These are phyloP conservation scores for Rhingia campestris DNA, from an alignment of 2,888 invertebrate species.

Conservation along the genomic window DNA sequence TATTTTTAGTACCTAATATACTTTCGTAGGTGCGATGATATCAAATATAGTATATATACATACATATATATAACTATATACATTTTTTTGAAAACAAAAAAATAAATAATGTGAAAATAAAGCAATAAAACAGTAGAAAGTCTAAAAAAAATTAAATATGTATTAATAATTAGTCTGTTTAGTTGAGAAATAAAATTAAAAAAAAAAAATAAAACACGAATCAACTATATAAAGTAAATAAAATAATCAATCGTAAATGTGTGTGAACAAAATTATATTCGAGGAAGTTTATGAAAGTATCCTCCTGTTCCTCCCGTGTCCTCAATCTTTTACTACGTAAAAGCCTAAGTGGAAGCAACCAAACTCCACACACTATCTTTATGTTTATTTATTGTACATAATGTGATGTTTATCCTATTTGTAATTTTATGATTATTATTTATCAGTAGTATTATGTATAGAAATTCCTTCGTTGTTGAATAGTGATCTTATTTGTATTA, in stretches of 20 bases:
- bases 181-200: constrained; percentile 53
- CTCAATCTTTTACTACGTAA: constrained; percentile 68
- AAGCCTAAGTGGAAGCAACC: constrained; percentile 53
- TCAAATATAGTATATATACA: constrained; percentile 66
- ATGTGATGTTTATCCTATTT: constrained; percentile 59
- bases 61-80: constrained; percentile 29
- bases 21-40: constrained; percentile 69
- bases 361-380: constrained; percentile 60
- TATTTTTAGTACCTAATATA: constrained; percentile 73
- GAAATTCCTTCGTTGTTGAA: constrained; percentile 70
- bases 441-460: constrained; percentile 66
- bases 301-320: constrained; percentile 65
- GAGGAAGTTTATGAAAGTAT: constrained; percentile 63
- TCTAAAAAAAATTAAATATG: constrained; percentile 67
- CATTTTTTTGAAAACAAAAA: constrained; percentile 51
- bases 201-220: constrained; percentile 44
- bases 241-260: constrained; percentile 72
- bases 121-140: constrained; percentile 74
- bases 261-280: constrained; percentile 67
- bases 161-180: constrained; percentile 62
- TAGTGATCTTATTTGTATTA: constrained; percentile 70
- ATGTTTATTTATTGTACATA: constrained; percentile 64
- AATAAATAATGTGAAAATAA: constrained; percentile 72
- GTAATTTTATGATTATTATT: constrained; percentile 52
- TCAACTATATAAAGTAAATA: constrained; percentile 54